A percentile compares a stretch with the other conserved stretches of the same genome.
Conservation (phyloP, 2,888 invertebrate species). For the Athalia cordata region DNA sequence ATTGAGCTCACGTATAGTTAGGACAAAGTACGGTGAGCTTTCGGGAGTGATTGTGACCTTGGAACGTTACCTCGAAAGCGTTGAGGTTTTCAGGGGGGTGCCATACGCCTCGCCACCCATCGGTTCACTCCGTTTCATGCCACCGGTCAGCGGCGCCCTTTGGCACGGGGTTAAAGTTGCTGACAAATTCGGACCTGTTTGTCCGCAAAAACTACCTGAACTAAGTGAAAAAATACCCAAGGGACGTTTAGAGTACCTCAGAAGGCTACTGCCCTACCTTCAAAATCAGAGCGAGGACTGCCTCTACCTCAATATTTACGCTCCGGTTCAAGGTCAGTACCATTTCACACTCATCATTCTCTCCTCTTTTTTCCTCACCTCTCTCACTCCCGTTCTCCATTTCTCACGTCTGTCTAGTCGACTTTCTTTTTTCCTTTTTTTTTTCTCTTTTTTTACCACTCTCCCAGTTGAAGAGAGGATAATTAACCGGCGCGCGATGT, state of each 20-base stretch:
- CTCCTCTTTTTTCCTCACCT: slow-evolving; percentile 11
- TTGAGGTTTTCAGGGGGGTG: slow-evolving; percentile 94
- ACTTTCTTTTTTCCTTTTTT: slow-evolving; percentile 43
- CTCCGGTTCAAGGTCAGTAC: slow-evolving; percentile 92
- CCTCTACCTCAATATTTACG: slow-evolving; percentile 96
- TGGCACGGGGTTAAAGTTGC: slow-evolving; percentile 94
- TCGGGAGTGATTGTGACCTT: slow-evolving; percentile 90
- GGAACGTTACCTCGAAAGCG: slow-evolving; percentile 89
- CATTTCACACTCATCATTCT: not conserved
- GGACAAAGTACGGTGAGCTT: slow-evolving; percentile 91
- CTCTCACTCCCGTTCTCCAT: not conserved
- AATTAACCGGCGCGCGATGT: not conserved
- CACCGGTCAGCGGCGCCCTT: slow-evolving; percentile 93
- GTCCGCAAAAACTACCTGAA: slow-evolving; percentile 93
- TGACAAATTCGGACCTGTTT: slow-evolving; percentile 91
- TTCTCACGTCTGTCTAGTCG: slow-evolving; percentile 44
- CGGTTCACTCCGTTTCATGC: slow-evolving; percentile 94
- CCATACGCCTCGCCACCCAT: slow-evolving; percentile 96
- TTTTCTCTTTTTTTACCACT: not conserved
- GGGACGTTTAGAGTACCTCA: slow-evolving; percentile 91
- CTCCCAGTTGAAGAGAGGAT: not conserved
- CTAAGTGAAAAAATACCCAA: slow-evolving; percentile 91
- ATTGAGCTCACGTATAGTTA: slow-evolving; percentile 88
- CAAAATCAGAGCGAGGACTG: slow-evolving; percentile 97
- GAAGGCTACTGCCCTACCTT: slow-evolving; percentile 89